phyloP scores from a whole-genome alignment of 2,888 invertebrate species.

The Apamea anceps region DNA sequence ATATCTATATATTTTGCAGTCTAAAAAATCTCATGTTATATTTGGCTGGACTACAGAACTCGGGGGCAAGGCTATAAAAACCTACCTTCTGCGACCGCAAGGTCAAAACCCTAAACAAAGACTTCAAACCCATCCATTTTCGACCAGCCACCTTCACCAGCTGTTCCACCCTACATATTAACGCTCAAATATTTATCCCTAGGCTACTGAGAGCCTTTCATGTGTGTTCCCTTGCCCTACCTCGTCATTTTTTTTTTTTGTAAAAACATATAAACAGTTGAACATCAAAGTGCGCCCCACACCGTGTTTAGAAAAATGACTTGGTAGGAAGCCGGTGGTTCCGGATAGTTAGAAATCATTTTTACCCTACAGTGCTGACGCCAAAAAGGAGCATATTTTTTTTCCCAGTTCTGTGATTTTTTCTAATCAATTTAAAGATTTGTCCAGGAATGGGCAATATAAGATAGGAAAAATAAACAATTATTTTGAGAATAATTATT shows the following conservation, averaged over 20 bases:
- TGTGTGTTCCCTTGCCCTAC: conserved; percentile 67
- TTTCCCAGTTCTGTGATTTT: too few relatives aligned
- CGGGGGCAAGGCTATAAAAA: not conserved
- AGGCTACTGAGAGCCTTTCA: conserved; percentile 65
- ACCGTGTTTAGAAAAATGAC: conserved; percentile 62
- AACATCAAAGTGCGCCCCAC: conserved; percentile 82
- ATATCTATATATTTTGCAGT: too few relatives aligned
- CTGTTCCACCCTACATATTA: conserved; percentile 56
- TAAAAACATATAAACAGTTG: conserved; percentile 71
- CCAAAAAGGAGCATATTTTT: too few relatives aligned
- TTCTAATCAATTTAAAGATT: too few relatives aligned
- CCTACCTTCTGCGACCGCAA: conserved; percentile 12
- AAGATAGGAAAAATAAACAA: too few relatives aligned
- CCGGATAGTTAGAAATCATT: conserved; percentile 35
- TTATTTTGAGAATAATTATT: too few relatives aligned
- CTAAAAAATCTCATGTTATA: not conserved
- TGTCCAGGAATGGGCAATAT: too few relatives aligned
- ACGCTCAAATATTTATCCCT: conserved; percentile 66
- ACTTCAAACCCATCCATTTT: conserved; percentile 28
- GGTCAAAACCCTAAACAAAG: conserved; percentile 20
- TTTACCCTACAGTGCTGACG: not conserved
- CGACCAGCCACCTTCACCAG: conserved; percentile 44
- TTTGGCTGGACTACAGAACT: not conserved
- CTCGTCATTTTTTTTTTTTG: conserved; percentile 68
- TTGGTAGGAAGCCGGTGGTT: conserved; percentile 28